phyloP scores from a whole-genome alignment of 2,888 invertebrate genomes.

The Netelia melanura region DNA sequence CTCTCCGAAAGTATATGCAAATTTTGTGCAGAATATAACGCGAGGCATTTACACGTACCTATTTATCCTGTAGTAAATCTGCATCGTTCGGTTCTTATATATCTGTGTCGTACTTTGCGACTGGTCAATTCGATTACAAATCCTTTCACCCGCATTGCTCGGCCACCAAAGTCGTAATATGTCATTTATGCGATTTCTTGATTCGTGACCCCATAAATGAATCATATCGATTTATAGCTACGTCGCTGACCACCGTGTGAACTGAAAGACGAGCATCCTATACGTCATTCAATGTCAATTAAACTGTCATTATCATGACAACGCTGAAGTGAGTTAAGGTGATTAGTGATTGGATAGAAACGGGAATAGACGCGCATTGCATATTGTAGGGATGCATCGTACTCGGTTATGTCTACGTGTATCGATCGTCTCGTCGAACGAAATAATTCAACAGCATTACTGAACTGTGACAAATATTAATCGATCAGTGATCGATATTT shows the following conservation, averaged over 20 bases:
- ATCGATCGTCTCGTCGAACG: too few species aligned
- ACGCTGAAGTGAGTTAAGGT: conserved; percentile 9
- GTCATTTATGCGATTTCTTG: conserved; percentile 32
- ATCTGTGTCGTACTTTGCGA: not conserved
- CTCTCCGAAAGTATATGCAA: not conserved
- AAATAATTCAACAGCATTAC: too few species aligned
- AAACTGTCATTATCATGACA: conserved; percentile 45
- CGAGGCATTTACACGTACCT: not conserved
- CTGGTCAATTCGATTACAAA: conserved; percentile 39
- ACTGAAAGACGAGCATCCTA: not conserved
- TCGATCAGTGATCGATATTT: too few species aligned
- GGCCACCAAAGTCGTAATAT: not conserved
- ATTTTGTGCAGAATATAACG: not conserved
- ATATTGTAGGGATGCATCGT: not conserved
- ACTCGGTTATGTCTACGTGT: too few species aligned
- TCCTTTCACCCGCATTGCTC: conserved; percentile 44
- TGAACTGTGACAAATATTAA: too few species aligned
- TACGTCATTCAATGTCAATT: conserved; percentile 58
- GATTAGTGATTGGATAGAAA: conserved; percentile 33
- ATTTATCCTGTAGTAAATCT: conserved; percentile 18
- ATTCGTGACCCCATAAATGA: conserved; percentile 8
- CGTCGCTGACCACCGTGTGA: not conserved
- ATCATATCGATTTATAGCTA: not conserved
- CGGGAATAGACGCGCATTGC: not conserved
- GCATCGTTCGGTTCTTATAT: conserved; percentile 3